Evolutionary conservation across 1,140 invertebrate species (phyloP).

Genomic region (Aphelenchoides fujianensis): DNA sequence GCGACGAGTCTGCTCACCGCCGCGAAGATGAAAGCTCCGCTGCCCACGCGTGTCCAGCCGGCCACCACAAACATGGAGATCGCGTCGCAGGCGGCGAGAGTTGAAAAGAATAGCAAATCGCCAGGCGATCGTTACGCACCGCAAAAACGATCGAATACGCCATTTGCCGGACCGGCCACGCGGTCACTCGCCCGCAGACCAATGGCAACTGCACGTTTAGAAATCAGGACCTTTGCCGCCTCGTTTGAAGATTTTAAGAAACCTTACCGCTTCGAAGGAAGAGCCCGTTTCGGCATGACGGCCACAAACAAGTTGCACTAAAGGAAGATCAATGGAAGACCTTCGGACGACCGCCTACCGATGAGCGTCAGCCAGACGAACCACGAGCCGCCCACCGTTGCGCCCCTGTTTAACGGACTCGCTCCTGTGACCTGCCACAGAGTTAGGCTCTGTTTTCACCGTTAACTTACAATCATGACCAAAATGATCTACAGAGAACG

Average conservation of each 20-base stretch:
- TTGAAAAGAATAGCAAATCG: too few species aligned
- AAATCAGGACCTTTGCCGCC: too few species aligned
- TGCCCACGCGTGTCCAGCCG: conserved; percentile 22
- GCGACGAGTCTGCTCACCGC: conserved; percentile 27
- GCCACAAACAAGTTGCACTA: conserved; percentile 25
- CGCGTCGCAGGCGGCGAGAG: conserved; percentile 29
- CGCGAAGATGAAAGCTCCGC: conserved; percentile 24
- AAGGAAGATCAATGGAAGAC: conserved; percentile 43
- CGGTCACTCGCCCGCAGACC: conserved; percentile 26
- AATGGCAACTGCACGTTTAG: conserved; percentile 28
- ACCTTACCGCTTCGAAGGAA: conserved; percentile 39
- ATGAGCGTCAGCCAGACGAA: conserved; percentile 50
- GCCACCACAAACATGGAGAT: conserved; percentile 39
- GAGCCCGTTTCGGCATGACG: too few species aligned
- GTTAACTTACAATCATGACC: conserved; percentile 3
- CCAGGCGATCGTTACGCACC: too few species aligned
- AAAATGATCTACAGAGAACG: conserved; percentile 8
- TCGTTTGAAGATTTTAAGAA: too few species aligned
- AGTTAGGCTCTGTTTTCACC: background rate
- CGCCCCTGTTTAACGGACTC: too few species aligned
- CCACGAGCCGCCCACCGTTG: conserved; percentile 32
- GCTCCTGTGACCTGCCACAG: too few species aligned
- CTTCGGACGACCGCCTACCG: too few species aligned
- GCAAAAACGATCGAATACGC: conserved; percentile 36
- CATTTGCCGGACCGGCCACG: conserved; percentile 48